These are phyloP conservation scores for Platysteira castanea DNA, from an alignment of 2,113 vertebrate genomes.

Conservation along the genomic window DNA sequence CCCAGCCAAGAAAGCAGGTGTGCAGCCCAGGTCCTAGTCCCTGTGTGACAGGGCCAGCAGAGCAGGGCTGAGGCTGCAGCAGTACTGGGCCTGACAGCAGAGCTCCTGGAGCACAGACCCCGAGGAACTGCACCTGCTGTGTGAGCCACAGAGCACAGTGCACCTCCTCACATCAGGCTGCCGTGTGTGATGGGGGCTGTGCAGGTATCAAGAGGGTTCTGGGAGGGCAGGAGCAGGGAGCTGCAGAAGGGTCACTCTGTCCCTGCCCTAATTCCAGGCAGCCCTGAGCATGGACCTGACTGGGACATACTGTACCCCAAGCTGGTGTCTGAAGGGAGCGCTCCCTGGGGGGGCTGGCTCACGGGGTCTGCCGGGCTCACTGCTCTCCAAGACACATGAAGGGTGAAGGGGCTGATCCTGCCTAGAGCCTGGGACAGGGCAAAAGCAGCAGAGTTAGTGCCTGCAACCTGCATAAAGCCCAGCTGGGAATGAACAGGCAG, in stretches of 20 bases:
- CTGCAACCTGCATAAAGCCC: neutral
- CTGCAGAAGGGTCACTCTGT: neutral
- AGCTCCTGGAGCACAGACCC: neutral
- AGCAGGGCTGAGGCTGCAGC: neutral
- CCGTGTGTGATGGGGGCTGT: accelerated
- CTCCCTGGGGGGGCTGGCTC: conserved; percentile 19
- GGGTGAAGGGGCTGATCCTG: conserved; percentile 49
- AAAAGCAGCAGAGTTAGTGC: conserved; percentile 47
- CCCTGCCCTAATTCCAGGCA: neutral
- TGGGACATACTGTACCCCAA: conserved; percentile 64
- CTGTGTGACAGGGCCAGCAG: neutral
- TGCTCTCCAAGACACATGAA: conserved; percentile 54
- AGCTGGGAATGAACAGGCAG: neutral
- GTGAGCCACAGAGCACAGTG: neutral
- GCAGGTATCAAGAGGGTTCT: neutral
- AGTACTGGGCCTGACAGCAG: neutral
- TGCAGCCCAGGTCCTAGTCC: neutral
- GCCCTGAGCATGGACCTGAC: neutral
- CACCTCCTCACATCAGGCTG: neutral
- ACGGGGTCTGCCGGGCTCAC: conserved; percentile 28
- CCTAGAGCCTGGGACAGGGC: conserved; percentile 56
- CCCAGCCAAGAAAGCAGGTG: neutral
- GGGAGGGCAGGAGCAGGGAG: neutral
- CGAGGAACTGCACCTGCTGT: neutral
- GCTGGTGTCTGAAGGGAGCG: conserved; percentile 42